Base-by-base conservation (phyloP, 2,797 vertebrate genomes). In the Aulostomus chinensis region DNA sequence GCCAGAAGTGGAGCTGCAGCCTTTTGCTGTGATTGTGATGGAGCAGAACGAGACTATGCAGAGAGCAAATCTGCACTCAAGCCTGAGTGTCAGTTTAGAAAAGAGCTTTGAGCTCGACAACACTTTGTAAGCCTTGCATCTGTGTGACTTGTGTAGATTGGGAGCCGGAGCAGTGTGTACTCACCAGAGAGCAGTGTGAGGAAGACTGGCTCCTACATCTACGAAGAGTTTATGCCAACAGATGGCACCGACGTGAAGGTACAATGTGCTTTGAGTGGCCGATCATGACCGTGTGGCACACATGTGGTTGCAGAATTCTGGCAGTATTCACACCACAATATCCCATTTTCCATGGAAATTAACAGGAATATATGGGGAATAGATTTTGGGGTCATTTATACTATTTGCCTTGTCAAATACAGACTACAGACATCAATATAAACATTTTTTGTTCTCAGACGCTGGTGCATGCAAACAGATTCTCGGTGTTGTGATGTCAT, bases 141-240 rank as follows among this genome's bases (percentile, higher is more conserved):
- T 4, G 2, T 11, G 20, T 69, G 43, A 4, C 21, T 39, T 52
- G 9, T 65, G 24, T 30, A 99, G 97, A 98, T 99, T 7, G 97
- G 97, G 54, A 99, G 97, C 76, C 91, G 97, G 13, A 99, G 96
- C 78, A 99, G 97, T 0, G 97, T 99, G 40, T 99, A 99, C 78
- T 99, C 97, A 4, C 96, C 97, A 3, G 97, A 99, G 88, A 99
- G 94, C 92, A 94, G 81, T 0, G 97, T 99, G 66, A 93, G 97
- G 66, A 99, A 99, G 85, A 99, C 97, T 0, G 97, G 97, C 9
- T 99, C 97, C 0, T 99, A 99, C 85, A 99, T 99, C 76, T 99
- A 99, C n/a, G 97, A 99, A 75, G 96, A 99, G 65, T 99, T 99
- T 81, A 99, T 99, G 97, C 95, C 97, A n/a, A 99, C 97, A 0